These are phyloP conservation scores for Dendrophyllia cribrosa DNA, from an alignment of 64 coral and sea anemone species.

Conservation along the genomic window DNA sequence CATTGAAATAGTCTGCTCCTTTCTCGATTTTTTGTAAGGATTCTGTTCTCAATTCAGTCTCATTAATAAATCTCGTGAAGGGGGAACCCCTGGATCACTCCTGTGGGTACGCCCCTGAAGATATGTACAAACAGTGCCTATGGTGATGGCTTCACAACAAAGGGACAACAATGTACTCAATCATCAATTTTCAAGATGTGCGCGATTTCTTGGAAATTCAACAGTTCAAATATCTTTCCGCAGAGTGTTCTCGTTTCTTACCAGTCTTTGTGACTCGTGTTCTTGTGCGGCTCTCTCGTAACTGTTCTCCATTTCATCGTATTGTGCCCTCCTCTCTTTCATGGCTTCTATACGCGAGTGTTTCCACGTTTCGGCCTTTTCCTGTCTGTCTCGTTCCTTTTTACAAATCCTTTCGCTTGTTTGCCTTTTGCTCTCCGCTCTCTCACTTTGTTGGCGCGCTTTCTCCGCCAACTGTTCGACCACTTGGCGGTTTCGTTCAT, in stretches of 20 bases:
- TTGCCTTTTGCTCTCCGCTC: slow-evolving; percentile 74
- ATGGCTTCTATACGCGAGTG: slow-evolving; percentile 75
- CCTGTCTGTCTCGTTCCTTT: slow-evolving; percentile 68
- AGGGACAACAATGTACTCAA: too few relatives aligned
- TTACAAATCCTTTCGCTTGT: slow-evolving; percentile 45
- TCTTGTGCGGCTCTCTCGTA: slow-evolving; percentile 80
- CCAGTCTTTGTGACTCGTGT: slow-evolving; percentile 72
- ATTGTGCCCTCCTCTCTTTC: slow-evolving; percentile 65
- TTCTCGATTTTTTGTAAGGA: too few relatives aligned
- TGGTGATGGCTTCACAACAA: too few relatives aligned
- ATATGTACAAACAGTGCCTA: too few relatives aligned
- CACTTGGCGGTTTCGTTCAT: slow-evolving; percentile 62
- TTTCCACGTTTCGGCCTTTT: slow-evolving; percentile 85
- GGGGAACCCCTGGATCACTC: too few relatives aligned
- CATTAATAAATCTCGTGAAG: too few relatives aligned
- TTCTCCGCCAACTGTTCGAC: slow-evolving; percentile 54
- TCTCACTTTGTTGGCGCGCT: slow-evolving; percentile 50
- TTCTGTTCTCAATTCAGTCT: too few relatives aligned
- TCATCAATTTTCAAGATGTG: too few relatives aligned
- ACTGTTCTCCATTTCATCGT: slow-evolving; percentile 86
- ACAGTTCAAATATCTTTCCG: too few relatives aligned
- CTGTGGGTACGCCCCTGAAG: too few relatives aligned
- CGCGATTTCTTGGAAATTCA: too few relatives aligned
- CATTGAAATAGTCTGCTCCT: too few relatives aligned
- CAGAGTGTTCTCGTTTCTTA: background rate